Conservation (phyloP, 2,797 vertebrate genomes). For the Podarcis lilfordi region DNA sequence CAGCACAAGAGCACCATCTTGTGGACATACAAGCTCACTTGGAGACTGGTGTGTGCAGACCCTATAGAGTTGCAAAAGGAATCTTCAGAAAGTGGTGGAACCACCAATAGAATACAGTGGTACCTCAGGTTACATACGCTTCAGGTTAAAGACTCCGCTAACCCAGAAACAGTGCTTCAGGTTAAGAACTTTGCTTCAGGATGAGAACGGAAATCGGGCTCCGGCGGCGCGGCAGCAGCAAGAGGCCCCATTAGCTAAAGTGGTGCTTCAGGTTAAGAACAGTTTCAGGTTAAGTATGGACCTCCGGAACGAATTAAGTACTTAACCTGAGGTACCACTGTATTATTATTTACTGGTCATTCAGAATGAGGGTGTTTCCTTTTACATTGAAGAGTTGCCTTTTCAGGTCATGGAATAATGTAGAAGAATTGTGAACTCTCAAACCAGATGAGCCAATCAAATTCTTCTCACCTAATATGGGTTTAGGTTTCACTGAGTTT, state of each 20-base stretch:
- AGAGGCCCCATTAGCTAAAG: too few species aligned
- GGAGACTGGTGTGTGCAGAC: background rate
- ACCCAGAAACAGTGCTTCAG: too few species aligned
- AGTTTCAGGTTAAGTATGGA: too few species aligned
- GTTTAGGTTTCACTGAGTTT: background rate
- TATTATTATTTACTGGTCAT: background rate
- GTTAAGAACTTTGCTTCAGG: too few species aligned
- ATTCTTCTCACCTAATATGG: background rate
- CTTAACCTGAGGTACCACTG: too few species aligned
- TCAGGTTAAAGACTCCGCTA: too few species aligned
- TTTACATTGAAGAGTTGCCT: background rate
- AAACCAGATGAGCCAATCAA: background rate
- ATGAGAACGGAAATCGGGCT: too few species aligned
- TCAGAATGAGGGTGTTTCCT: background rate
- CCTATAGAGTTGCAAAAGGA: background rate
- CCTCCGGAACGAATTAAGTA: too few species aligned
- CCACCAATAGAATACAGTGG: background rate
- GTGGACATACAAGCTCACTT: background rate
- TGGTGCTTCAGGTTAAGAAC: too few species aligned
- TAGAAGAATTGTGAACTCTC: background rate
- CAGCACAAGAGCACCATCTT: conserved; percentile 25
- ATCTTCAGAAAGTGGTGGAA: background rate
- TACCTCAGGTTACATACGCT: too few species aligned
- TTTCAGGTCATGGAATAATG: background rate
- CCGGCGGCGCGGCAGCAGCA: too few species aligned